Base-by-base conservation (phyloP, 1,140 invertebrate species). In the Drosophila ficusphila region DNA sequence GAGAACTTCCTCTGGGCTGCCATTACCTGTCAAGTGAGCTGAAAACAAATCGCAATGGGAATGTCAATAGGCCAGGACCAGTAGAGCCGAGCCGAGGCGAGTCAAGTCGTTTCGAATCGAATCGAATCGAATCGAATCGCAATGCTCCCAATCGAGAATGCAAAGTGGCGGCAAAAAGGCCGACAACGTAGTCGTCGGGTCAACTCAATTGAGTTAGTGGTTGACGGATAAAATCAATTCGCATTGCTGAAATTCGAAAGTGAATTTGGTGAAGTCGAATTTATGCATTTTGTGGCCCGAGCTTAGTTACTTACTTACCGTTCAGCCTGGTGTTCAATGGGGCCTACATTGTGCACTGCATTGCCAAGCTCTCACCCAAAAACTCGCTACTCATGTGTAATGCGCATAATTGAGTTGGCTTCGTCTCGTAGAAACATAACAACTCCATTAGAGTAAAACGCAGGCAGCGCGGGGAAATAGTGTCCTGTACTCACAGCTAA, bases 21-120 rank as follows among this genome's bases (percentile, higher is more conserved):
- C 81, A 85, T 85, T 85, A 85, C 81, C 81, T 85, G 81, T 85
- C 81, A 85, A 85, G 72, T 88, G 81, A 81, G 82, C 78, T 86
- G 79, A 86, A 85, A 88, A 88, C 81, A 85, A 85, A 85, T 85
- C 81, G 81, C 82, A 85, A 60, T 73, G 81, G 81, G 81, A 76
- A 85, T 85, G 81, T 85, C 81, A 85, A 85, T 85, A 76, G 81
- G 81, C 70, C 81, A 85, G 60, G 36, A 68, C 44, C 61, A 68
- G 64, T 53, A 73, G 31, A 60, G 29, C 23, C 42, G 29, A 52
- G 44, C 21, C 42, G 41, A 69, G 12, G 6, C 56, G 47, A 46
- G 29, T 47, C 54, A 33, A 44, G 51, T 61, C 47, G 71, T 75
- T 67, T 65, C 70, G 76, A 76, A 85, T 85, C 34, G 67, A 86